These are phyloP conservation scores for Sceliomorpha sp. DNA, from an alignment of 2,888 invertebrate genomes.

Conservation along the genomic window DNA sequence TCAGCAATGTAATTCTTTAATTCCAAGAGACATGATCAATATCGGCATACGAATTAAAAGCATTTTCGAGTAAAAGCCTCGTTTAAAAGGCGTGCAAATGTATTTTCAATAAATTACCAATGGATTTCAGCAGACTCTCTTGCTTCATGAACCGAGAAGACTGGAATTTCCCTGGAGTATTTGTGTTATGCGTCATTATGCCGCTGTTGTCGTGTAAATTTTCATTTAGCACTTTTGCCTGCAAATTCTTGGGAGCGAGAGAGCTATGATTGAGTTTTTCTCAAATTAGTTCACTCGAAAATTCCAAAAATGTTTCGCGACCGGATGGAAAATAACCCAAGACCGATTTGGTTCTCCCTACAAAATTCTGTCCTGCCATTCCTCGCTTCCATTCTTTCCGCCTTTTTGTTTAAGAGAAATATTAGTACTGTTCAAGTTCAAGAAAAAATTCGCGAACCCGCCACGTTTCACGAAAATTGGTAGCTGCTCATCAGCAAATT, in stretches of 20 bases:
- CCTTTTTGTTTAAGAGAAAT: too few relatives aligned
- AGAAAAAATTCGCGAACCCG: background rate
- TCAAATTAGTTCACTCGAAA: too few relatives aligned
- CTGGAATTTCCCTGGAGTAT: constrained; percentile 13
- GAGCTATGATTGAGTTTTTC: too few relatives aligned
- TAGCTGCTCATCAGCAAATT: constrained; percentile 26
- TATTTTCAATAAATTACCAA: constrained; percentile 13
- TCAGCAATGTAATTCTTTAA: too few relatives aligned
- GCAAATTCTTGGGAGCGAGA: too few relatives aligned
- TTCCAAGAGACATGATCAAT: background rate
- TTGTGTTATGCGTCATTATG: constrained; percentile 9
- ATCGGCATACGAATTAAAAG: background rate
- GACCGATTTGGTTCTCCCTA: too few relatives aligned
- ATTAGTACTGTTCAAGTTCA: background rate
- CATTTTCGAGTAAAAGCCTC: background rate
- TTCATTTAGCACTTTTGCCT: too few relatives aligned
- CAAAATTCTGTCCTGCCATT: too few relatives aligned
- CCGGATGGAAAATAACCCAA: too few relatives aligned
- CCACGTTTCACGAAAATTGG: background rate
- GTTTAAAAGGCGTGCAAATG: constrained; percentile 1
- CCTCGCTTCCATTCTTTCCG: too few relatives aligned
- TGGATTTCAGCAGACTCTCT: constrained; percentile 11
- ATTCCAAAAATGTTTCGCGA: too few relatives aligned
- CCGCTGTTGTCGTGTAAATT: background rate
- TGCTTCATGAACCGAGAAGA: constrained; percentile 7